A percentile compares a stretch with the other conserved stretches of the same genome.
Conservation (phyloP, 1,140 invertebrate genomes). For the Caenorhabditis inopinata region DNA sequence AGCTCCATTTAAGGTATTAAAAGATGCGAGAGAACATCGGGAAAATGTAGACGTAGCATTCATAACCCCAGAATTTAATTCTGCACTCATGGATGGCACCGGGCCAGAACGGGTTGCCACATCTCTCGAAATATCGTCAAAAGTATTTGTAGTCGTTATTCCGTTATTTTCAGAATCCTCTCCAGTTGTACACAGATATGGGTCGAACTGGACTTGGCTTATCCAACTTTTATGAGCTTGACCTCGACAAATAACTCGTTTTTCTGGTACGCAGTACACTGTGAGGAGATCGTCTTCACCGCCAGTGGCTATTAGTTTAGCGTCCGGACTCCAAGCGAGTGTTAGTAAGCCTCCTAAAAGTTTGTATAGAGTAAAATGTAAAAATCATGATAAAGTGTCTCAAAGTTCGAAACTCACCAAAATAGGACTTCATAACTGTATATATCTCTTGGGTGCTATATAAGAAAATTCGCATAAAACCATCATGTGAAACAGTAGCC, state of each 20-base stretch:
- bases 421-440: constrained; percentile 75
- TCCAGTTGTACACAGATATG: constrained; percentile 75
- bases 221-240: constrained; percentile 88
- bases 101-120: neutral
- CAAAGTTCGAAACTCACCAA: constrained; percentile 69
- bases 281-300: constrained; percentile 98
- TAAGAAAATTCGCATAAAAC: constrained; percentile 90
- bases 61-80: neutral
- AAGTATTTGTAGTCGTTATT: neutral
- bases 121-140: neutral
- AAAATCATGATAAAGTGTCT: neutral
- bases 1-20: neutral
- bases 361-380: neutral
- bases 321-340: constrained; percentile 96
- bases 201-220: constrained; percentile 79
- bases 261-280: constrained; percentile 86
- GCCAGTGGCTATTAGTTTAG: constrained; percentile 89
- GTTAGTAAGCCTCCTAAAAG: constrained; percentile 79
- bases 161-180: constrained; percentile 43
- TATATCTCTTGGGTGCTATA: constrained; percentile 94
- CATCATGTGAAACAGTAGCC: constrained; percentile 87
- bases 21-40: constrained; percentile 22
- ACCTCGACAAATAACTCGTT: constrained; percentile 88
- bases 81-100: neutral
- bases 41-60: neutral